Base-by-base conservation (phyloP, 2,797 vertebrate species). In the Cynodonichthys magdalenae region DNA sequence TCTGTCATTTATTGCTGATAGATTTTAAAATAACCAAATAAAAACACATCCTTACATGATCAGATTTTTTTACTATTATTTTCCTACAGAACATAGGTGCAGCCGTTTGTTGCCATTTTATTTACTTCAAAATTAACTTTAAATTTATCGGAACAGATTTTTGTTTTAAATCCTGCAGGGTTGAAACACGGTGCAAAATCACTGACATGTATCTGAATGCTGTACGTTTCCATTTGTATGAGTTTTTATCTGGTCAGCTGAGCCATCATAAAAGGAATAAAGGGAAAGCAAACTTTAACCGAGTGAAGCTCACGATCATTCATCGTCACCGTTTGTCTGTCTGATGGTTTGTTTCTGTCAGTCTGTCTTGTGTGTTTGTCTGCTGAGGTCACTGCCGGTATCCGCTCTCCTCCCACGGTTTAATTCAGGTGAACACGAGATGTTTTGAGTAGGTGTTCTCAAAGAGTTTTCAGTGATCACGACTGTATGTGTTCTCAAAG, bases 381-480 rank as follows among this genome's bases (percentile, higher is more conserved):
- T 71, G 60, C 67, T 72, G 79, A 72, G 82, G 84, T 86, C 84
- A 82, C 79, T 79, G 75, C 89, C 78, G 75, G 64, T 58, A 52
- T 75, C 71, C 68, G 65, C 67, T 71, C 58, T 54, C 53, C 49
- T 69, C 63, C 69, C 65, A 63, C 79, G 59, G 75, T 84, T 67
- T 62, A 80, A 87, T 89, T 91, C 91, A 92, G 88, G 87, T 92
- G 79, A 74, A 63, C 55, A 66, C 54, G 41, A 88, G 71, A 83
- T 69, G 42, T 72, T 6, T 31, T 66, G 63, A 65, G 80, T 47
- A 74, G 65, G 53, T 55, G 45, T 84, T 89, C 73, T 83, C 68
- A 75, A 75, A 82, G 81, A 73, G 61, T 86, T 75, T 74, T 90
- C 89, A 88, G 86, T 88, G 89, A 91, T 88, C 82, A 71, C 81